Base-by-base conservation (phyloP, 2,888 invertebrate genomes). In the Phoronis australis region DNA sequence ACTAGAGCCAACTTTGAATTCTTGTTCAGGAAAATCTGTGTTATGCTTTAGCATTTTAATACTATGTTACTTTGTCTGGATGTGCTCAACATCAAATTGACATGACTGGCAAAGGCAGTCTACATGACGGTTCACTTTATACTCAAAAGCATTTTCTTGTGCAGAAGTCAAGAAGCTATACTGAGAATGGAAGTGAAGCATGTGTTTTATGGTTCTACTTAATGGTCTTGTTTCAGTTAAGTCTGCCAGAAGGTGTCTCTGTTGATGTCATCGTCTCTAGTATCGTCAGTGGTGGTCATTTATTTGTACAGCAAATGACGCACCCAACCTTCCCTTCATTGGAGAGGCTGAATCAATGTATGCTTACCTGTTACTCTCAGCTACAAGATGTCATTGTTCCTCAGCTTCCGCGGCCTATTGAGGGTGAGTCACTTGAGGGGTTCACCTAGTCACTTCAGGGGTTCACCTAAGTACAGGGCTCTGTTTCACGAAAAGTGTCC, bases 271-370 rank as follows among this genome's bases (percentile, higher is more conserved):
- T 87, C 55, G 83, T 97, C 65, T 90, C 90, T 71, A 87, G 88
- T 65, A 83, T 94, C 69, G 85, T 91, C 57, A 84, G 86, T 57
- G 88, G 92, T 45, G 87, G 87, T 39, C 92, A 93, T 76, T 82
- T 97, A 72, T 97, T 96, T 80, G 83, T 99, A 51, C 96, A 96
- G 77, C 89, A 94, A 77, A 94, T 93, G 2, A 86, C 91, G 51
- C 96, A 97, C 80, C 95, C 96, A 4, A 87, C 93, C 40, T 93
- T 87, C 81, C 88, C 88, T 20, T 85, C 87, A 50, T 82, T 96
- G 62, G 84, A 87, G 67, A 81, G 86, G 53, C 82, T 95, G 63
- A 89, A 88, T 75, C 63, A 73, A 22, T 85, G 83, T 72, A 91
- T 97, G 87, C 86, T 85, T 62, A 81, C 83, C 52, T 86, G 87